phyloP scores from a whole-genome alignment of 1,140 invertebrate species.

The Lordiphosa clarofinis region DNA sequence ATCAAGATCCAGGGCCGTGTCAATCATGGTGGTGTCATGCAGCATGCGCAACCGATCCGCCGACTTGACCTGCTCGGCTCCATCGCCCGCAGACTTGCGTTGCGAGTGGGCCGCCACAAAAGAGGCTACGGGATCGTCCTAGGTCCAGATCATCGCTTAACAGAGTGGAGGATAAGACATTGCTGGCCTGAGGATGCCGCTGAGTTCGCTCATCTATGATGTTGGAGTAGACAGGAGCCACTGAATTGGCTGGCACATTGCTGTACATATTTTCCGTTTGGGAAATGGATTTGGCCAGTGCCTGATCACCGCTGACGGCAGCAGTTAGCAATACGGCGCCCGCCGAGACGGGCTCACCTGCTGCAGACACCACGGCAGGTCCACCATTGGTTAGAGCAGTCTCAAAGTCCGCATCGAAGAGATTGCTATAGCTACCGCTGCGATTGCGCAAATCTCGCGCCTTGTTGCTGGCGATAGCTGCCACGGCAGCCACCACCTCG shows the following conservation, averaged over 20 bases:
- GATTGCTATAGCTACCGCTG: slow-evolving; percentile 78
- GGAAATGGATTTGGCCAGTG: slow-evolving; percentile 45
- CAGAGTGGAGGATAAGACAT: slow-evolving; percentile 64
- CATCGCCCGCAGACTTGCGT: slow-evolving; percentile 42
- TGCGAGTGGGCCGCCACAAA: slow-evolving; percentile 52
- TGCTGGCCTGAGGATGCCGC: slow-evolving; percentile 29
- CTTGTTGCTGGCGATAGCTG: slow-evolving; percentile 62
- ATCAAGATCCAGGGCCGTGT: slow-evolving; percentile 91
- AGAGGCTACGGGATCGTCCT: slow-evolving; percentile 77
- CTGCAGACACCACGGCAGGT: slow-evolving; percentile 1
- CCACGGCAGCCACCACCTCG: slow-evolving; percentile 71
- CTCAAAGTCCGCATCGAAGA: slow-evolving; percentile 70
- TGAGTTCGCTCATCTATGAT: slow-evolving; percentile 56
- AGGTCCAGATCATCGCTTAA: slow-evolving; percentile 77
- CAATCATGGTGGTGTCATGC: slow-evolving; percentile 92
- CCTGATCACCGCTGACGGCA: slow-evolving; percentile 41
- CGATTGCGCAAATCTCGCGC: slow-evolving; percentile 68
- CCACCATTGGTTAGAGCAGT: slow-evolving; percentile 42
- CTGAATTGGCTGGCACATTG: slow-evolving; percentile 54
- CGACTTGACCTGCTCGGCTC: slow-evolving; percentile 66
- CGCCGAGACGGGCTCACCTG: slow-evolving; percentile 23
- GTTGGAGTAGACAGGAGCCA: slow-evolving; percentile 68
- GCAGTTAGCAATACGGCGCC: slow-evolving; percentile 53
- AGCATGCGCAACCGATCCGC: slow-evolving; percentile 86
- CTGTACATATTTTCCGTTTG: slow-evolving; percentile 78